Percentiles rank a stretch among this genome's conserved stretches.
Evolutionary conservation across 2,113 vertebrate genomes (phyloP).

Genomic region (Rhinopomastus cyanomelas): DNA sequence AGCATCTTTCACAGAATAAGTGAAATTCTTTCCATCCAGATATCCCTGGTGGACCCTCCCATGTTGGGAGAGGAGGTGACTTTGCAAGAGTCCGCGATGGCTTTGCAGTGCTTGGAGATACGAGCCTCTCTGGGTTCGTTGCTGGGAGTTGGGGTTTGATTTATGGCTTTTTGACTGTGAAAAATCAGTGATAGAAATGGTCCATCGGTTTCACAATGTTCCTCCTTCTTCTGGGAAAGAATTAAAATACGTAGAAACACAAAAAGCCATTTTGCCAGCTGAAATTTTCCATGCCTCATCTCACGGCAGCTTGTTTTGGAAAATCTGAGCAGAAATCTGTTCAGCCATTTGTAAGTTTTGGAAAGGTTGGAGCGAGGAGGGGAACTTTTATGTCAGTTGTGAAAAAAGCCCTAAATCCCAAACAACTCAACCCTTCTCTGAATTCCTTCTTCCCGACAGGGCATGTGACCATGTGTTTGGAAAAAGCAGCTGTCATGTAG

Average conservation of each 20-base stretch:
- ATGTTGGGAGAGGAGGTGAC: not conserved
- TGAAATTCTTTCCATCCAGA: not conserved
- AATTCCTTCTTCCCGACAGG: not conserved
- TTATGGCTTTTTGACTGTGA: not conserved
- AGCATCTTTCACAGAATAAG: not conserved
- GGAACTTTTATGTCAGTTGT: not conserved
- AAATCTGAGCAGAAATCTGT: constrained; percentile 63
- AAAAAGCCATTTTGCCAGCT: constrained; percentile 41
- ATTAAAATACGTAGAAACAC: constrained; percentile 5
- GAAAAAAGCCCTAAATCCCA: not conserved
- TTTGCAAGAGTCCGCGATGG: not conserved
- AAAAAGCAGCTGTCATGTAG: not conserved
- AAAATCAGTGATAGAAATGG: not conserved
- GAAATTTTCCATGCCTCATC: constrained; percentile 52
- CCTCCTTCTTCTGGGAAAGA: constrained; percentile 9
- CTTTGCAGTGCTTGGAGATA: not conserved
- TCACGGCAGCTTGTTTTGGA: constrained; percentile 50
- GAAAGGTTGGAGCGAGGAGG: constrained; percentile 15
- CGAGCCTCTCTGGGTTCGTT: not conserved
- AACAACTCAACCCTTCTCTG: not conserved
- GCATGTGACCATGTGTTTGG: not conserved
- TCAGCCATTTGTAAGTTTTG: constrained; percentile 53
- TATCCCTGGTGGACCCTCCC: not conserved
- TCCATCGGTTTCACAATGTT: not conserved
- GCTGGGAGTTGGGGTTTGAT: not conserved